A percentile compares a stretch with the other conserved stretches of the same genome.
Evolutionary conservation across 2,888 invertebrate species (phyloP).

Genomic region (Orthonychiurus folsomi): DNA sequence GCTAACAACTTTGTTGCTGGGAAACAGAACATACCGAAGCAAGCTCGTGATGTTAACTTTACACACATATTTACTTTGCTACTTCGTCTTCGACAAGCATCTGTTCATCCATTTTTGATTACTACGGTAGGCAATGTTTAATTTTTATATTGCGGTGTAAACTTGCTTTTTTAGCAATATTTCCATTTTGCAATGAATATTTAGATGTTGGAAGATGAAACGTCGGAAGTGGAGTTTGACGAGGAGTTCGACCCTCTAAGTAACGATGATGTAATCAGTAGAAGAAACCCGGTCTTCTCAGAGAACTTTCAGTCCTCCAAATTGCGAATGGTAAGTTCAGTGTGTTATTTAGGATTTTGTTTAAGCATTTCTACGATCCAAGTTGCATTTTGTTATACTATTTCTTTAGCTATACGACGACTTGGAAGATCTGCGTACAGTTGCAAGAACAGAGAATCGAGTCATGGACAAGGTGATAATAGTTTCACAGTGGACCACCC

Average conservation of each 20-base stretch:
- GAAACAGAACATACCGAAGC: conserved; percentile 33
- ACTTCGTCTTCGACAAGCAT: conserved; percentile 75
- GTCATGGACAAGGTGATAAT: conserved; percentile 63
- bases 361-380: conserved; percentile 4
- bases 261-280: conserved; percentile 21
- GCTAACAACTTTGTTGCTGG: conserved; percentile 26
- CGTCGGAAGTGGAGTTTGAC: conserved; percentile 46
- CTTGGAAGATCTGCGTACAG: conserved; percentile 47
- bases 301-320: conserved; percentile 28
- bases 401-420: conserved; percentile 22
- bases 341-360: neutral
- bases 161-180: conserved; percentile 37
- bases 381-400: neutral
- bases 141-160: neutral
- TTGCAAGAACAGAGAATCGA: conserved; percentile 51
- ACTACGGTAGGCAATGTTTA: conserved; percentile 49
- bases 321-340: conserved; percentile 20
- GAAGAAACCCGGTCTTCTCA: conserved; percentile 30
- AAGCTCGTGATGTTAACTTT: conserved; percentile 45
- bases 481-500: conserved; percentile 87
- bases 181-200: conserved; percentile 3
- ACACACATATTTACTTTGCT: conserved; percentile 68
- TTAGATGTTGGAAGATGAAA: conserved; percentile 47
- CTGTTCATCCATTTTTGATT: conserved; percentile 79
- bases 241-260: conserved; percentile 45